Evolutionary conservation across 2,797 vertebrate genomes (phyloP), one percentile per base, ranked within the genome.

Genomic region (Enteromius unitaeniatus): DNA sequence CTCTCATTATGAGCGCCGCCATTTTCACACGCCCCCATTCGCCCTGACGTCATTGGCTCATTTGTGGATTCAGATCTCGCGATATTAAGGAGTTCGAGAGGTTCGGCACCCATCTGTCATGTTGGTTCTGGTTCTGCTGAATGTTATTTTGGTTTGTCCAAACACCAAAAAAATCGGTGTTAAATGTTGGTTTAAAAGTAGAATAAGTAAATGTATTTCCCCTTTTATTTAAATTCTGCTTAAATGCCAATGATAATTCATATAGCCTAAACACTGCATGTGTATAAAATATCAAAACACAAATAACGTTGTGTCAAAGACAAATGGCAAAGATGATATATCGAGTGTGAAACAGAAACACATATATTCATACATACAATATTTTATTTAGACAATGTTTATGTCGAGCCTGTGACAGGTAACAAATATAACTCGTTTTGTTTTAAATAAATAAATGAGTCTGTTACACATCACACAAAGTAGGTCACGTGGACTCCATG

Each of bases 1-100:
- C 13, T 51, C 91, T 93, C 87, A 92, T 81, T 0, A 93, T 68
- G 0, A 92, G 82, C 1, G 91, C 88, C 88, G 95, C 95, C 95
- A 95, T 96, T 78, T 86, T 79, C 28, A 51, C 28, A 21, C 80
- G 3, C 49, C 55, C 58, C 58, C 28, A 13, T n/a, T 65, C 6
- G 9, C 1, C 0, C 0, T 78, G 47, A 83, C 73, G 73, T 65
- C 73, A 76, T 42, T 15, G 21, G 0, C 1, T 4, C 14, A 0
- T 17, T 1, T 60, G 11, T 17, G 4, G 11, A 17, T 19, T n/a
- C 4, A 49, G 19, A 26, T 75, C 60, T 65, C 70, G 80, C 80
- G 80, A 75, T 82, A 65, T 49, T 6, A 31, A 34, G 0, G 2
- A 19, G n/a, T 68, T 79, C 47, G 8, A 40, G 42, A 49, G 42